Conservation (phyloP, 2,888 invertebrate species). For the Drosophila bunnanda region DNA sequence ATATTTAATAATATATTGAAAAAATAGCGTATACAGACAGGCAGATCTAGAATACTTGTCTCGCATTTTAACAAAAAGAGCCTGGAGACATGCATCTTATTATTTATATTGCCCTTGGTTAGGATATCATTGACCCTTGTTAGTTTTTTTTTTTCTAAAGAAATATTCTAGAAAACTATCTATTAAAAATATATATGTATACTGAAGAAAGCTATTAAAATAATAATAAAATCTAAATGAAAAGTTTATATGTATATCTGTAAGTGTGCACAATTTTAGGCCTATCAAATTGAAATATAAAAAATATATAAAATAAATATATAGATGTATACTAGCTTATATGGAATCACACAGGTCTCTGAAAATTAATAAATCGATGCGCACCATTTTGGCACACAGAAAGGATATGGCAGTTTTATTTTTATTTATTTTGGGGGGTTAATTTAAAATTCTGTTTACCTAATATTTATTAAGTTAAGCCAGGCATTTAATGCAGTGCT, state of each 20-base stretch:
- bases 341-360: conserved; percentile 16
- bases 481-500: too few relatives aligned
- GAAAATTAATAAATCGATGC: conserved; percentile 19
- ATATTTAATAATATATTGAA: too few relatives aligned
- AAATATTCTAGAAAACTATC: neutral
- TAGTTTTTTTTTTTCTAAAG: neutral
- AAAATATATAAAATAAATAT: too few relatives aligned
- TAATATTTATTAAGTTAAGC: neutral
- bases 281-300: neutral
- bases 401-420: too few relatives aligned
- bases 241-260: conserved; percentile 7
- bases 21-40: too few relatives aligned
- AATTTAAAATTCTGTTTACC: neutral
- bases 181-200: neutral
- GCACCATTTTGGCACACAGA: conserved; percentile 25
- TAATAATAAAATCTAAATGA: neutral
- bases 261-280: conserved; percentile 22
- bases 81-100: neutral
- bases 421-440: too few relatives aligned
- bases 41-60: too few relatives aligned
- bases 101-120: neutral
- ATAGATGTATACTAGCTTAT: conserved; percentile 7
- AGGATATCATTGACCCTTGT: neutral
- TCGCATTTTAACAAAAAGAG: too few relatives aligned
- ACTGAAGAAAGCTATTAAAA: neutral